Evolutionary conservation across 2,888 invertebrate genomes (phyloP), one percentile per base, ranked within the genome.

Genomic region (Asteroscopus sphinx): DNA sequence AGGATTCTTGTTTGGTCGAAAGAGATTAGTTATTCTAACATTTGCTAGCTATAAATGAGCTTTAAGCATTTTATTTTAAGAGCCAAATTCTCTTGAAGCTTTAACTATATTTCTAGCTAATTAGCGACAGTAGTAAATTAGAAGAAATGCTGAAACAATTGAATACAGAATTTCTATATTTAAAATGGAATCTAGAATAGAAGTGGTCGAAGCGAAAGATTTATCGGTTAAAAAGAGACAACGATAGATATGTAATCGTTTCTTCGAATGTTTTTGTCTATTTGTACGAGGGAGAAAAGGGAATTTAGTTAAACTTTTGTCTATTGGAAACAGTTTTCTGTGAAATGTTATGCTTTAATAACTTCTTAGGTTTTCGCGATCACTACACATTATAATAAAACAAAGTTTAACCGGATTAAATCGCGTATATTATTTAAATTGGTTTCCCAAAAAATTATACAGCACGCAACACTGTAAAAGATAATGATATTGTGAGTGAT

Each of bases 81-180:
- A 36, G 0, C 12, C 9, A 37, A 48, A 49, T 46, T 67, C 13
- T 11, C 36, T 12, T 62, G 49, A 21, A 12, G 0, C 3, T 12
- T n/a, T 4, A 9, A 17, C 0, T 26, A n/a, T 41, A 28, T 39
- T 55, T 44, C 28, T 35, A 39, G 17, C 54, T 62, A 65, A 74
- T 74, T 71, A 74, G 62, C 35, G 17, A 52, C 46, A 61, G 56
- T 48, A 61, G 57, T 54, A 48, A 36, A 53, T 60, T 49, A 40
- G 41, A 54, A 51, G 41, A 63, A 74, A 74, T 54, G 68, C 55
- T 64, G 40, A 59, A 72, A 59, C 61, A 68, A 72, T 71, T 56
- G 55, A 59, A 49, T n/a, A 41, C 13, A 35, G 40, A 30, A 11
- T 16, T 57, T 65, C 49, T 63, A 48, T 39, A 52, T 60, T 63